Evolutionary conservation across 1,140 invertebrate species (phyloP), one percentile per base, ranked within the genome.

Genomic region (Bombus confusus): DNA sequence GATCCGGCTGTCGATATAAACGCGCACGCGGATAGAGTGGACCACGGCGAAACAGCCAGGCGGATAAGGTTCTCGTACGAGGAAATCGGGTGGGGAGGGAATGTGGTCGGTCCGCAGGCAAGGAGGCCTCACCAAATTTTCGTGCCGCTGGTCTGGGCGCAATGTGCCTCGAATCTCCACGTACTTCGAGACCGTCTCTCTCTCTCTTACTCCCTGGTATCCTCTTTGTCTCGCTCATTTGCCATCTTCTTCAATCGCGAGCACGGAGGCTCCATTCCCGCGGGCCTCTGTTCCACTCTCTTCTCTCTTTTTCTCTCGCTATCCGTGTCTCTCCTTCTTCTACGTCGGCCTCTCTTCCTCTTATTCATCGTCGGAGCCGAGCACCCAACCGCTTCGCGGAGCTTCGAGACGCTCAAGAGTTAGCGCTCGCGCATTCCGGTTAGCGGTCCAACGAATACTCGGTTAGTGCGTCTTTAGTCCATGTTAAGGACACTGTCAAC

Each of bases 91-190:
- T 91, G 92, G 94, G 93, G 93, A 93, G 92, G 91, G 94, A 94
- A 95, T 94, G 94, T 90, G 93, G 94, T 94, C 92, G 92, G 92
- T 93, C 92, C 88, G 92, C 89, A 94, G 90, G 81, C 83, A 87
- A 86, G 87, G 81, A 84, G 80, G 92, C 93, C 92, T 94, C 91
- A 88, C 93, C 85, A 94, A 95, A 94, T 94, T 94, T 94, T 94
- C 92, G 92, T 92, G 83, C 90, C 91, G 89, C 85, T 91, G 90
- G 83, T 88, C 86, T 81, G 78, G 80, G 80, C 87, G 82, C 91
- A 90, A 92, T 91, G 84, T 91, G 90, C 89, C 90, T 88, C 86
- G 88, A 85, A 91, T 88, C 91, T 87, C 90, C 92, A 93, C 93
- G 93, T 94, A 93, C 93, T 34, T 18, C 85, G 84, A 76, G 72